These are phyloP conservation scores for Lasioglossum vierecki DNA, from an alignment of 2,888 invertebrate genomes.

Conservation along the genomic window DNA sequence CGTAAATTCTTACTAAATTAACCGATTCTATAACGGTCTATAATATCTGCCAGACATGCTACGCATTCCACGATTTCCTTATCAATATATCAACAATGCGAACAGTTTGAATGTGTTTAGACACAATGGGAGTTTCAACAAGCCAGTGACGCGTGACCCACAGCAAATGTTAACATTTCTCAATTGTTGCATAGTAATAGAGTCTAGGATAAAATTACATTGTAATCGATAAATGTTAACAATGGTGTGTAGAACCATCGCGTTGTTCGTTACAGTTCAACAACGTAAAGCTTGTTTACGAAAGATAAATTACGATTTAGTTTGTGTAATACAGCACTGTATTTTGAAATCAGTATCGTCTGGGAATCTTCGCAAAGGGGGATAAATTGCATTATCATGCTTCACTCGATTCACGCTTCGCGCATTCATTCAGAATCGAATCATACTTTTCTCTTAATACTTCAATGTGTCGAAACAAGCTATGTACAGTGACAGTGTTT, in stretches of 20 bases:
- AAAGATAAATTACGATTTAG: background rate
- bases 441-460: constrained; percentile 59
- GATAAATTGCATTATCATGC: constrained; percentile 33
- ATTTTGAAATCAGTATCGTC: constrained; percentile 33
- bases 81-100: constrained; percentile 47
- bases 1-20: constrained; percentile 51
- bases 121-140: constrained; percentile 45
- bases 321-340: background rate
- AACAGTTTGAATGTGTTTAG: constrained; percentile 55
- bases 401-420: constrained; percentile 43
- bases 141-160: constrained; percentile 16
- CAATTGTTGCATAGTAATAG: constrained; percentile 22
- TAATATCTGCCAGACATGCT: constrained; percentile 29
- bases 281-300: constrained; percentile 20
- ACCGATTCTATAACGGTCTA: constrained; percentile 42
- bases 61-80: constrained; percentile 29
- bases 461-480: constrained; percentile 50
- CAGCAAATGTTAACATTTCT: constrained; percentile 29
- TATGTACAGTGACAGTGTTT: constrained; percentile 81
- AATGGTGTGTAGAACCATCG: background rate
- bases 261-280: constrained; percentile 10
- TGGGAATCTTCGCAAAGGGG: constrained; percentile 15
- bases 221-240: constrained; percentile 36
- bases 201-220: constrained; percentile 13
- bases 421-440: constrained; percentile 49